Percentiles rank a stretch among this genome's conserved stretches.
These are phyloP conservation scores for Clupea harengus DNA, from an alignment of 2,113 vertebrate species.

Conservation along the genomic window DNA sequence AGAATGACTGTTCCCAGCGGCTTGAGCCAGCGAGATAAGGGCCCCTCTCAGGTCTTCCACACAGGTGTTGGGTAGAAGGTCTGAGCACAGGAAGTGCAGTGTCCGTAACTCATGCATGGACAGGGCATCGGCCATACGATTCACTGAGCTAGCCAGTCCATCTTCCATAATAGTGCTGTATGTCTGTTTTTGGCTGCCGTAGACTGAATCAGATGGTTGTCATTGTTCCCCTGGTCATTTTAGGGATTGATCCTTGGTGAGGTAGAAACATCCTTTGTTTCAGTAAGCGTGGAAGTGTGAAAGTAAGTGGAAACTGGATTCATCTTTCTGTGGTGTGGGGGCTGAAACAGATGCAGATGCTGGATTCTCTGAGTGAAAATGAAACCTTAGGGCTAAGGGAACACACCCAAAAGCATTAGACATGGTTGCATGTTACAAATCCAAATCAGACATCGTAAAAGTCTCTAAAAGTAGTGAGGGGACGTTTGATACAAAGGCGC, in stretches of 20 bases:
- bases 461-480: too few relatives aligned
- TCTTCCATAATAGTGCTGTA: constrained; percentile 30
- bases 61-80: constrained; percentile 19
- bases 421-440: too few relatives aligned
- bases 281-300: too few relatives aligned
- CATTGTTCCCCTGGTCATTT: background rate
- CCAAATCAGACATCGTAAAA: too few relatives aligned
- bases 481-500: too few relatives aligned
- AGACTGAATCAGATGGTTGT: background rate
- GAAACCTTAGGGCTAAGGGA: background rate
- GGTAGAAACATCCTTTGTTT: background rate
- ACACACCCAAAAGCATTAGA: too few relatives aligned
- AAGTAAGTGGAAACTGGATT: background rate
- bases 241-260: background rate
- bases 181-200: background rate
- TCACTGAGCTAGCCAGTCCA: constrained; percentile 21
- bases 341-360: background rate
- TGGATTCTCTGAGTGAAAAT: background rate
- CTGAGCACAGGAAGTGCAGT: constrained; percentile 35
- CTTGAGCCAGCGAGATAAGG: constrained; percentile 20
- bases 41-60: constrained; percentile 32
- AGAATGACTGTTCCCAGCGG: background rate
- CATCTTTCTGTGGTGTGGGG: background rate
- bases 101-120: constrained; percentile 29
- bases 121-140: constrained; percentile 26